Evolutionary conservation across 2,797 vertebrate genomes (phyloP).

Genomic region (Gephyroberyx darwinii): DNA sequence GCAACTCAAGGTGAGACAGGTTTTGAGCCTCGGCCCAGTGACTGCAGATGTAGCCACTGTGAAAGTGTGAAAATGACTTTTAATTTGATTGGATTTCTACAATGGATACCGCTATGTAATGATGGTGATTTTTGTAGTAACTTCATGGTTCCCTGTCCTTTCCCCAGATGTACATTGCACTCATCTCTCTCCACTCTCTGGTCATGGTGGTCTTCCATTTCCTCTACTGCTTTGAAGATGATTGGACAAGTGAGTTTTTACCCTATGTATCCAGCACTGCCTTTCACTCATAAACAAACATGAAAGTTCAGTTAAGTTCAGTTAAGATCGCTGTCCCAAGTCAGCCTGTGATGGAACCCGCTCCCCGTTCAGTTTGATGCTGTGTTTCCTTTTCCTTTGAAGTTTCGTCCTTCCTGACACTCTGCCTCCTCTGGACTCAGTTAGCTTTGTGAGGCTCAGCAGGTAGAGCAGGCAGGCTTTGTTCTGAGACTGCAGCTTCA

Average conservation of each 20-base stretch:
- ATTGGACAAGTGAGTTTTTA: constrained; percentile 96
- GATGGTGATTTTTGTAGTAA: neutral
- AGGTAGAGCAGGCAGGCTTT: neutral
- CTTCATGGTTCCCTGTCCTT: constrained; percentile 16
- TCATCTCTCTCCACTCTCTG: constrained; percentile 93
- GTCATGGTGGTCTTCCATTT: constrained; percentile 98
- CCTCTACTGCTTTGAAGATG: constrained; percentile 98
- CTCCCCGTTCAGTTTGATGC: neutral
- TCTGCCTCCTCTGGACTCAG: constrained; percentile 9
- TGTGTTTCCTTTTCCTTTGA: neutral
- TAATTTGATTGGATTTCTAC: too few relatives aligned
- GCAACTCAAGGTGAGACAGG: neutral
- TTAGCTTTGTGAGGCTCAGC: constrained; percentile 1
- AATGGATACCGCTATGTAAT: too few relatives aligned
- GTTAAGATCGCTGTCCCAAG: neutral
- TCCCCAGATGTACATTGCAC: constrained; percentile 96
- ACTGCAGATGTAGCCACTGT: neutral
- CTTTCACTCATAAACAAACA: neutral
- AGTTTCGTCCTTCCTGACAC: constrained; percentile 4
- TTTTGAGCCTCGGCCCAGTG: neutral
- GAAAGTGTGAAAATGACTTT: neutral
- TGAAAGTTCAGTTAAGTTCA: neutral
- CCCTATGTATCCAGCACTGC: constrained; percentile 32
- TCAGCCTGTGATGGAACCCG: neutral
- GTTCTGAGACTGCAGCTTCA: neutral